Evolutionary conservation across 2,888 invertebrate species (phyloP), one percentile per base, ranked within the genome.

Genomic region (Flabesymbios commensalis): DNA sequence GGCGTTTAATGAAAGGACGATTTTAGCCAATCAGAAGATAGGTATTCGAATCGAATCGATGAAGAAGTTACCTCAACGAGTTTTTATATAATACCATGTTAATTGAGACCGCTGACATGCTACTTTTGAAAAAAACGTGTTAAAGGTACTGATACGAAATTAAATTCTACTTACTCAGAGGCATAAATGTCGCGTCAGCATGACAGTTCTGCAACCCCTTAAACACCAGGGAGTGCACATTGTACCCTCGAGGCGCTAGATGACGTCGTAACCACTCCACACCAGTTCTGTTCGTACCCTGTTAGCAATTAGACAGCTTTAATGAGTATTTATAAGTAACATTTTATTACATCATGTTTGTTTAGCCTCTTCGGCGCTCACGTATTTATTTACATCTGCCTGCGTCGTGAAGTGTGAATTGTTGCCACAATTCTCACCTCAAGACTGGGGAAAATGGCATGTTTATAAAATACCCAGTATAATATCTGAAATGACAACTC

Each of bases 221-320:
- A 43, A 43, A 60, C 31, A 55, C 57, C 26, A 66, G 59, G 1
- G 48, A 56, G 41, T 66, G 66, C 10, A 66, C 64, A 10, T 43
- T 24, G 24, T 51, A 47, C 1, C 52, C 56, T 5, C 32, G 57
- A 24, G 47, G 58, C 19, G 41, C 66, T 19, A 66, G 47, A 43
- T 66, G 66, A 29, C 66, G 51, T 19, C 61, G 28, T 48, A 66
- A 41, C 66, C 66, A 66, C 48, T 66, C 64, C 24, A 56, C 59
- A n/a, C 66, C 66, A 5, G 33, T 48, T 4, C 60, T 19, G 48
- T 66, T 66, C 2, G 66, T 66, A 17, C 39, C 39, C 10, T 49
- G 49, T 17, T 5, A 49, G 29, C 28, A 10, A 49, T 7, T 49
- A 26, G 19, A 26, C 28, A 14, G 10, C 10, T 14, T 36, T 36